Evolutionary conservation across 2,888 invertebrate genomes (phyloP).

Genomic region (Xestia xanthographa): DNA sequence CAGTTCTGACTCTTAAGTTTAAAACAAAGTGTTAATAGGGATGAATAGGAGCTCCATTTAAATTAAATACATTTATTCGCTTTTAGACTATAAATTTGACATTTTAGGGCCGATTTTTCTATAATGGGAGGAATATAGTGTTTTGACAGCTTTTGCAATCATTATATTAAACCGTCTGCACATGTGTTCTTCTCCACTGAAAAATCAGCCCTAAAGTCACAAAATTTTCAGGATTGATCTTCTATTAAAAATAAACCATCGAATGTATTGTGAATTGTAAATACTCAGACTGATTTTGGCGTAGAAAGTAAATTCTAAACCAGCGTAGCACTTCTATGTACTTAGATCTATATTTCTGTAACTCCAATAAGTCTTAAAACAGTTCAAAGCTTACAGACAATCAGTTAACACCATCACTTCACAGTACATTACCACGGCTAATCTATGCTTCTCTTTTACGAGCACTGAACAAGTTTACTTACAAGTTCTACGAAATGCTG

Average conservation of each 20-base stretch:
- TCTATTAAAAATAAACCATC: background rate
- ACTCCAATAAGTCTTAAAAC: background rate
- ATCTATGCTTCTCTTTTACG: slow-evolving; percentile 27
- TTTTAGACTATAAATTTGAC: background rate
- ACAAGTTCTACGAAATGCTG: slow-evolving; percentile 29
- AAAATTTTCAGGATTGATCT: background rate
- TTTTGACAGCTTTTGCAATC: background rate
- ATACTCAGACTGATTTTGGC: background rate
- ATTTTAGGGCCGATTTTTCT: background rate
- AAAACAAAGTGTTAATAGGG: background rate
- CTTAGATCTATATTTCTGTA: background rate
- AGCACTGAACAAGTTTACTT: slow-evolving; percentile 18
- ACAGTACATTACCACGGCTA: slow-evolving; percentile 10
- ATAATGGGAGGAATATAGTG: background rate
- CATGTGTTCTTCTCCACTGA: background rate
- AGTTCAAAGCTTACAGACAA: slow-evolving; percentile 38
- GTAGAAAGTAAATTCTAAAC: background rate
- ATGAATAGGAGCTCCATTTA: background rate
- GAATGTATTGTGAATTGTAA: background rate
- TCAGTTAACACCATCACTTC: slow-evolving; percentile 36
- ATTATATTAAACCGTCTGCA: background rate
- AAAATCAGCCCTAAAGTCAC: too few relatives aligned
- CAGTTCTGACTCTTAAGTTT: background rate
- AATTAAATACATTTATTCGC: background rate
- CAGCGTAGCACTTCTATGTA: background rate